Evolutionary conservation across 2,113 vertebrate genomes (phyloP).

Genomic region (Polypterus bichir): DNA sequence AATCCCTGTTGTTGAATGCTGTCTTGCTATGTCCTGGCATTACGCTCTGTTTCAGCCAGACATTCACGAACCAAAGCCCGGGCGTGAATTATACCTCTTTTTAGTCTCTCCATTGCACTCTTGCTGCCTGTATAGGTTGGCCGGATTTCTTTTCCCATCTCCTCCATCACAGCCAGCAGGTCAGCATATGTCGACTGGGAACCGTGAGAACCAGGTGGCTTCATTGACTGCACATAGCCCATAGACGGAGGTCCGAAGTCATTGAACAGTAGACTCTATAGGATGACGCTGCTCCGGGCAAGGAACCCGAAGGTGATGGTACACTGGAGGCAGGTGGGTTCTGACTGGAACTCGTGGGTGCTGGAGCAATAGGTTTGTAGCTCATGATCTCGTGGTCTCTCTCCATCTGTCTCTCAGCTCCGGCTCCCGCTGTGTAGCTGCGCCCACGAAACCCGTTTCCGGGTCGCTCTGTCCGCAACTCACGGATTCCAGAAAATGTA

Average conservation of each 20-base stretch:
- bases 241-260: too few relatives aligned
- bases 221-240: too few relatives aligned
- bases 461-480: too few relatives aligned
- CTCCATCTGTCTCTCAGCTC: too few relatives aligned
- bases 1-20: neutral
- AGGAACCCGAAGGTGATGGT: too few relatives aligned
- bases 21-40: constrained; percentile 77
- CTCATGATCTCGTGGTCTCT: constrained; percentile 49
- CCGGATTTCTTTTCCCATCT: constrained; percentile 93
- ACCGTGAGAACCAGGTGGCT: constrained; percentile 72
- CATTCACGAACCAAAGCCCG: constrained; percentile 88
- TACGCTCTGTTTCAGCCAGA: constrained; percentile 88
- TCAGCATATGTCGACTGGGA: constrained; percentile 94
- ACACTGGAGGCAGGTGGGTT: constrained; percentile 63
- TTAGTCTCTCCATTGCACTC: constrained; percentile 93
- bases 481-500: too few relatives aligned
- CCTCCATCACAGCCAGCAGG: constrained; percentile 86
- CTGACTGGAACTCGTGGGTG: constrained; percentile 71
- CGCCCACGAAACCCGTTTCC: too few relatives aligned
- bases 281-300: too few relatives aligned
- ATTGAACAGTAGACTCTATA: too few relatives aligned
- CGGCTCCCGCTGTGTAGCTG: neutral
- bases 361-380: constrained; percentile 81
- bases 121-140: constrained; percentile 93
- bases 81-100: constrained; percentile 92